These are phyloP conservation scores for Tamandua tetradactyla DNA, from an alignment of 2,797 vertebrate genomes.

Conservation along the genomic window DNA sequence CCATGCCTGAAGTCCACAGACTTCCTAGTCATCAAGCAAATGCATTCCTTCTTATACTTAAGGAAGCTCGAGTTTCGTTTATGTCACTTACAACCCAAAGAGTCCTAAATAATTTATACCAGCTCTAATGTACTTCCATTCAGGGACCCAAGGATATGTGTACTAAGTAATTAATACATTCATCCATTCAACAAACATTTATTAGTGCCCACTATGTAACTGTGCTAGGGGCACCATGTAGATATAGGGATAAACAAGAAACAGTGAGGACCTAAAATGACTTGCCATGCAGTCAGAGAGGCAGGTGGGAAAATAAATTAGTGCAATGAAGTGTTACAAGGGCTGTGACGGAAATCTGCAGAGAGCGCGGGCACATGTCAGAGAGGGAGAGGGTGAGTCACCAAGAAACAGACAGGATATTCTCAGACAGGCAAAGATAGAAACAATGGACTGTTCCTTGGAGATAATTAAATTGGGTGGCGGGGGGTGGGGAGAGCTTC, in stretches of 20 bases:
- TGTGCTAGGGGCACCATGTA: background rate
- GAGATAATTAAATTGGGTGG: too few species aligned
- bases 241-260: background rate
- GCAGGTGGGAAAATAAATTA: slow-evolving; percentile 41
- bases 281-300: background rate
- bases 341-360: background rate
- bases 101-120: slow-evolving; percentile 30
- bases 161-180: slow-evolving; percentile 58
- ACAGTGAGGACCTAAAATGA: slow-evolving; percentile 18
- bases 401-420: accelerated
- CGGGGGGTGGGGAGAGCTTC: accelerated
- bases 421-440: background rate
- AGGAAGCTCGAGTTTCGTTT: background rate
- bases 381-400: background rate
- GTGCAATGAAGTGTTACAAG: background rate
- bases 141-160: slow-evolving; percentile 46
- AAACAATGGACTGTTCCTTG: background rate
- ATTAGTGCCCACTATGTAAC: slow-evolving; percentile 21
- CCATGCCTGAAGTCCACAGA: slow-evolving; percentile 9
- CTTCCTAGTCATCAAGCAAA: background rate
- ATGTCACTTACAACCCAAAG: background rate
- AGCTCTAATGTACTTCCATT: background rate
- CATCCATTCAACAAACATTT: slow-evolving; percentile 55
- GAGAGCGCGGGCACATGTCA: background rate
- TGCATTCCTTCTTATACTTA: slow-evolving; percentile 5